These are phyloP conservation scores for Muschampia plurimacula DNA, from an alignment of 2,888 invertebrate species.

Conservation along the genomic window DNA sequence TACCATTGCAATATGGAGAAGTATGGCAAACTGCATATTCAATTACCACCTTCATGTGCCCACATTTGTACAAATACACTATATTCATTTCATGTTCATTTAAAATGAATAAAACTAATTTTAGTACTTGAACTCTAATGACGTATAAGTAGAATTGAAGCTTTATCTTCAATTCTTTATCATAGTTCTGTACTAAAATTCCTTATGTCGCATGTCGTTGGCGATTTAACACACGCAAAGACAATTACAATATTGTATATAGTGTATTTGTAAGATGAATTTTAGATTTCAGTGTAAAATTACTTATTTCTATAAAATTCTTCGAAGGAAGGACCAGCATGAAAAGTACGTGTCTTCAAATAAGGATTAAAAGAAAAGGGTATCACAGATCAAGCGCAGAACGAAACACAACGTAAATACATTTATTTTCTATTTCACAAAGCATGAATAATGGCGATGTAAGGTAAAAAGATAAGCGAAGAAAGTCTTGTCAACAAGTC, in stretches of 20 bases:
- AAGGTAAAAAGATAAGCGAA: slow-evolving; percentile 6
- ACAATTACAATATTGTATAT: no score
- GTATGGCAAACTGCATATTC: no score
- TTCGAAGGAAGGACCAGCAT: background rate
- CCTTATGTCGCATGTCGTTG: background rate
- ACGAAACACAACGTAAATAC: background rate
- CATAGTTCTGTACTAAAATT: background rate
- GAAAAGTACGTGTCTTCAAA: background rate
- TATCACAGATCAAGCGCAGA: background rate
- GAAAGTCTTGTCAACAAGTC: slow-evolving; percentile 20
- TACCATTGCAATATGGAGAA: no score
- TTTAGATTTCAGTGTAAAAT: no score
- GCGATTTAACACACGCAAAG: background rate
- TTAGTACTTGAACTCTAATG: no score
- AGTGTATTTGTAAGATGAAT: no score
- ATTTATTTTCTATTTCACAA: slow-evolving; percentile 15
- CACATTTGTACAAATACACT: no score
- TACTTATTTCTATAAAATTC: background rate
- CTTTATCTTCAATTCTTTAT: no score
- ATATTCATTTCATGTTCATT: no score
- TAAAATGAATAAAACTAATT: no score
- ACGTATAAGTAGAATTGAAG: no score
- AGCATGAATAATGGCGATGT: slow-evolving; percentile 10
- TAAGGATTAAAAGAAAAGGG: background rate
- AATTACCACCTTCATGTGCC: no score